Percentiles rank a stretch among this genome's conserved stretches.
phyloP scores from a whole-genome alignment of 2,113 vertebrate genomes.

The Eretmochelys imbricata region DNA sequence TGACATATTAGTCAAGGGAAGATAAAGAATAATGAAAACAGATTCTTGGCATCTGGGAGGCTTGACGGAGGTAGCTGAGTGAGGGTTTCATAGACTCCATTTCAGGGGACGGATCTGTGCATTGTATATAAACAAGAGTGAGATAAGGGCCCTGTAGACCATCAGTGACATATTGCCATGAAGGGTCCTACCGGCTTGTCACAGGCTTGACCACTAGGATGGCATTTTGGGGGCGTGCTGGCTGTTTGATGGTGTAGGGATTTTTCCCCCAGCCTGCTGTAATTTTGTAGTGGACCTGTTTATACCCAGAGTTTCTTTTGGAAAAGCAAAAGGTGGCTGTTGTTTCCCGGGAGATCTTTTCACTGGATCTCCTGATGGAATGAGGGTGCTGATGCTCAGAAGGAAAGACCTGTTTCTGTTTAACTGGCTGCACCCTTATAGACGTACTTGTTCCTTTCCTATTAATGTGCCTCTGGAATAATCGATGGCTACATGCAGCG shows the following conservation, averaged over 20 bases:
- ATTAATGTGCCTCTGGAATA: background rate
- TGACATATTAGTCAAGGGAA: background rate
- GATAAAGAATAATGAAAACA: background rate
- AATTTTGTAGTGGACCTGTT: background rate
- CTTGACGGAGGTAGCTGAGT: background rate
- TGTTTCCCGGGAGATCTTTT: background rate
- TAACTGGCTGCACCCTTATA: background rate
- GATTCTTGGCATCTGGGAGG: background rate
- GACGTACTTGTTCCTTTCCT: background rate
- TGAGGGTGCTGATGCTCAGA: background rate
- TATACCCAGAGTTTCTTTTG: background rate
- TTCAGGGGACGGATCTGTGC: accelerated
- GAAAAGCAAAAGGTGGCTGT: background rate
- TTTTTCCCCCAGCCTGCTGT: background rate
- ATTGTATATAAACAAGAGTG: accelerated
- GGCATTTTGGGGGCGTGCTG: background rate
- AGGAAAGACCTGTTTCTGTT: background rate
- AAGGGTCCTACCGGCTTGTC: background rate
- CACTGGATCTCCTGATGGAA: background rate
- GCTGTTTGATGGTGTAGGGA: background rate
- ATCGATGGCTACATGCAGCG: background rate
- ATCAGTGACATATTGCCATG: accelerated
- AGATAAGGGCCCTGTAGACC: background rate
- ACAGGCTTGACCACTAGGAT: background rate
- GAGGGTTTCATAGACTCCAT: background rate